Evolutionary conservation across 2,797 vertebrate genomes (phyloP).

Genomic region (Alcedo quadribrachys): DNA sequence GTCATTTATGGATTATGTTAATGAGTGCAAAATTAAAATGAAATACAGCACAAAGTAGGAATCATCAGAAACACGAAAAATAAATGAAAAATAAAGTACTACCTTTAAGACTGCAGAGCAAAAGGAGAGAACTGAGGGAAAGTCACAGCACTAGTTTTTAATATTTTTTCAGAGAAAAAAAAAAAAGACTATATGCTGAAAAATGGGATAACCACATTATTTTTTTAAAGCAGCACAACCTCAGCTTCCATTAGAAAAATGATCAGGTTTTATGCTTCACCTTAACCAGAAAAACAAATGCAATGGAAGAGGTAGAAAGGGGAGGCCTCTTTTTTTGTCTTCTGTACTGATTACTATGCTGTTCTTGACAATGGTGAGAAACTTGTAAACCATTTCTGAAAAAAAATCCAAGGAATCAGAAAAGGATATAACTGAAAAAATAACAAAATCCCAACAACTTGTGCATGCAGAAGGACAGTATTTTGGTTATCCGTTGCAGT

Average conservation of each 20-base stretch:
- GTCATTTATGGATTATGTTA: neutral
- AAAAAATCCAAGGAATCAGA: neutral
- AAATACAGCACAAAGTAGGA: neutral
- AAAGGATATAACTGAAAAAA: neutral
- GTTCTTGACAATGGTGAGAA: neutral
- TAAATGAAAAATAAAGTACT: neutral
- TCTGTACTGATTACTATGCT: neutral
- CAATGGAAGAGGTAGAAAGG: neutral
- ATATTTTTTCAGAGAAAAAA: neutral
- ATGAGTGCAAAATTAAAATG: neutral
- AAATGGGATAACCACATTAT: neutral
- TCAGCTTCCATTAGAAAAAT: neutral
- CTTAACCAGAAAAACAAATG: neutral
- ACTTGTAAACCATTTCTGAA: neutral
- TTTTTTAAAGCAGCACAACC: neutral
- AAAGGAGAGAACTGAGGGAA: neutral
- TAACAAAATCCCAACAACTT: neutral
- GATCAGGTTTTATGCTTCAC: neutral
- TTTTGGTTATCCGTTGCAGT: neutral
- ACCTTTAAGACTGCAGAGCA: neutral
- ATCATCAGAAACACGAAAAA: neutral
- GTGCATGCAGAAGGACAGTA: neutral
- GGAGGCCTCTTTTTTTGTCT: neutral
- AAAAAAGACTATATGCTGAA: neutral
- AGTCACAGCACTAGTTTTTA: neutral